These are phyloP conservation scores for Acropora tenuis DNA, from an alignment of 64 coral and sea anemone genomes.

Conservation along the genomic window DNA sequence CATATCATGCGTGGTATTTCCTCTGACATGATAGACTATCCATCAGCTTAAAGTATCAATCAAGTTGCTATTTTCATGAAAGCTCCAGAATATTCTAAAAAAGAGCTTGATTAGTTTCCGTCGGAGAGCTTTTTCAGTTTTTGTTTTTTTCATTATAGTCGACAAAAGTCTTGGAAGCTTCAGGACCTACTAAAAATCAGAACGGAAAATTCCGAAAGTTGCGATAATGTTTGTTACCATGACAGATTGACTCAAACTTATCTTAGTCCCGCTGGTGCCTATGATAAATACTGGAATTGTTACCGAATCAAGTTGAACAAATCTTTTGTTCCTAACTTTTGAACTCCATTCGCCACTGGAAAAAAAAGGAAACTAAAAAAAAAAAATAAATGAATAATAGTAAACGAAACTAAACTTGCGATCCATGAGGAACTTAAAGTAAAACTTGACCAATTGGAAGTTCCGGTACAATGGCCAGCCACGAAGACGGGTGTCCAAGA, in stretches of 20 bases:
- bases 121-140: no score
- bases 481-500: neutral
- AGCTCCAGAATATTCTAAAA: slow-evolving; percentile 26
- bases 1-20: slow-evolving; percentile 30
- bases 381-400: no score
- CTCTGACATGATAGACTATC: neutral
- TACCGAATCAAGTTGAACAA: neutral
- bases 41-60: neutral
- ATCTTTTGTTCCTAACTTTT: neutral
- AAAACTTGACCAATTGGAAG: no score
- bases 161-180: neutral
- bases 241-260: neutral
- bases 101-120: slow-evolving; percentile 31
- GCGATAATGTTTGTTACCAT: neutral
- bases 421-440: neutral
- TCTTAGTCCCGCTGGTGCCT: neutral
- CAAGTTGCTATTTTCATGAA: slow-evolving; percentile 9
- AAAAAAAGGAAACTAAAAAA: no score
- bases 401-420: neutral
- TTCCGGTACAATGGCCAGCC: no score
- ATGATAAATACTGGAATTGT: neutral
- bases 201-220: slow-evolving; percentile 22
- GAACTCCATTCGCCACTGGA: no score
- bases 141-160: neutral
- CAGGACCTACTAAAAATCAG: neutral